Percentiles rank a stretch among this genome's conserved stretches.
Evolutionary conservation across 2,797 vertebrate genomes (phyloP).

Genomic region (Poeciliopsis paucimaculata): DNA sequence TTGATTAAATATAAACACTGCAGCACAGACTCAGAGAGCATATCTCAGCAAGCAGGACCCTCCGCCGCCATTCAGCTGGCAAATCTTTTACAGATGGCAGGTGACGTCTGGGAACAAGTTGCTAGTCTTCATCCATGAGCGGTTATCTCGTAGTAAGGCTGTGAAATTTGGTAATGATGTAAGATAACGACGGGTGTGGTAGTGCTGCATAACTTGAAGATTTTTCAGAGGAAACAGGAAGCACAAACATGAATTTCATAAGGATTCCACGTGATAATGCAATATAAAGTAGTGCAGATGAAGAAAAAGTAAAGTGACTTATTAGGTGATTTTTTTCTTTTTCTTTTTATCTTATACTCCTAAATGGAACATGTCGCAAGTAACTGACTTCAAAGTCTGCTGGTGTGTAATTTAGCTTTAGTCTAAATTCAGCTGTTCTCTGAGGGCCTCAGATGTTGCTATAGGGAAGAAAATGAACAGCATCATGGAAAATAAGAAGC

Average conservation of each 20-base stretch:
- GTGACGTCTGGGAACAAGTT: not conserved
- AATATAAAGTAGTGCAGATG: not conserved
- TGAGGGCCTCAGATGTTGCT: no score
- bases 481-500: no score
- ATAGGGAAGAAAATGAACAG: no score
- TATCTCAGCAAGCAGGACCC: conserved; percentile 9
- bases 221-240: not conserved
- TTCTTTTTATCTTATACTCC: not conserved
- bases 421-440: no score
- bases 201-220: not conserved
- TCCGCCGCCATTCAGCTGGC: conserved; percentile 20
- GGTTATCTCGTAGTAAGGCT: conserved; percentile 1
- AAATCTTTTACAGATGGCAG: conserved; percentile 29
- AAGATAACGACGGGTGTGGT: not conserved
- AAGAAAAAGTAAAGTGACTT: not conserved
- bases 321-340: not conserved
- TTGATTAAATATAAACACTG: conserved; percentile 54
- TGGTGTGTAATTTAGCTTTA: no score
- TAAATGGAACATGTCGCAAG: not conserved
- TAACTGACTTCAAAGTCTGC: not conserved
- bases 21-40: conserved; percentile 21
- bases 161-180: not conserved
- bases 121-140: conserved; percentile 26
- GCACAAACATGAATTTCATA: not conserved
- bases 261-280: not conserved